Evolutionary conservation across 2,797 vertebrate species (phyloP), one percentile per base, ranked within the genome.

Genomic region (Taeniopygia guttata): DNA sequence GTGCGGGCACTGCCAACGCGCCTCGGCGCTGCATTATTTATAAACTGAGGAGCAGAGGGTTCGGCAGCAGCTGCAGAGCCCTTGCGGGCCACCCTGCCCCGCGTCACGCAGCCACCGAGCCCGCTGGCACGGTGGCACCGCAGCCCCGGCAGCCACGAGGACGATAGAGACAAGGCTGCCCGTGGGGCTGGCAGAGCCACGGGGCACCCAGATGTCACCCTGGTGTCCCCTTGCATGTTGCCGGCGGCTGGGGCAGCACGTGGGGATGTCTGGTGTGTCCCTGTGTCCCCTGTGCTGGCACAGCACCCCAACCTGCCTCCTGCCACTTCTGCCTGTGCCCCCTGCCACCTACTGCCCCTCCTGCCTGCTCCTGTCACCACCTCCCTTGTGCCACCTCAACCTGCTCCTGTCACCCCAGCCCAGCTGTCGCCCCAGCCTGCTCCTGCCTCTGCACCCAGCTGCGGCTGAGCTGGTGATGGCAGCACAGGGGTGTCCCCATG

Each of bases 21-120:
- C 95, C 95, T 86, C 29, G 59, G 74, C 48, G 87, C 96, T 97
- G 97, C 97, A 97, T 97, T 97, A 97, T 97, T 97, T 97, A 97
- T 97, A 97, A 97, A 97, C 91, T 30, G 22, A 77, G 90, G 83
- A 95, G 74, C 96, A 87, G 66, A 51, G 90, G 89, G 91, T 55
- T 75, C 64, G 66, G 96, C 88, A 74, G 97, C 96, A 97, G 97
- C 97, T 97, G 97, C 87, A 77, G 87, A 76, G 58, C 76, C 89
- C 95, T 94, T 45, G 7, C 30, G 58, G 79, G 81, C 94, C 89
- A 58, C 94, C 94, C 91, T 82, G 90, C 95, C 93, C 56, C 2
- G 45, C 13, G 29, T 93, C 96, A 96, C 60, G 48, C 92, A 85
- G 94, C 89, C 96, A 87, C 90, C 26, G 38, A 95, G 85, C 93